phyloP scores from a whole-genome alignment of 1,140 invertebrate species.

The Arion vulgaris region DNA sequence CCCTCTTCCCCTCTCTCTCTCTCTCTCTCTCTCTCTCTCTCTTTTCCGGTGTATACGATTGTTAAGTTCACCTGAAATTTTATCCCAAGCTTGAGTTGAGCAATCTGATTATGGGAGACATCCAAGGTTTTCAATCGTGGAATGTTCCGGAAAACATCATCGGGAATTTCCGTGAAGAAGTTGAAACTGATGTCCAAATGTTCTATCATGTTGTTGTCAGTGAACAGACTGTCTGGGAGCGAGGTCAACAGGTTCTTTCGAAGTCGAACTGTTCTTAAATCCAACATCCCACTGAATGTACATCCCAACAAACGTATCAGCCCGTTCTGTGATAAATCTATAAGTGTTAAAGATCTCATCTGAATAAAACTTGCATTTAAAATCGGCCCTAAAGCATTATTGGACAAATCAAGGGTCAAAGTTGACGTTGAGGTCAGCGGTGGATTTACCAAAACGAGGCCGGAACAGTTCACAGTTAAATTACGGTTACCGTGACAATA shows the following conservation, averaged over 20 bases:
- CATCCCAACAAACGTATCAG: conserved; percentile 48
- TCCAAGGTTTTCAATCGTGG: conserved; percentile 54
- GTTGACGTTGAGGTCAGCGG: conserved; percentile 33
- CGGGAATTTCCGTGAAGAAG: conserved; percentile 50
- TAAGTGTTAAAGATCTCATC: conserved; percentile 48
- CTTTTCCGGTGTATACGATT: too few species aligned
- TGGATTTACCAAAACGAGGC: not conserved
- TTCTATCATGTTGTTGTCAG: conserved; percentile 45
- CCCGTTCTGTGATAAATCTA: conserved; percentile 57
- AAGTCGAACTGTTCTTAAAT: conserved; percentile 53
- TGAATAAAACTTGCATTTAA: conserved; percentile 46
- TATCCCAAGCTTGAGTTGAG: conserved; percentile 47
- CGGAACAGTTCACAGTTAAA: conserved; percentile 32
- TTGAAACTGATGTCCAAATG: conserved; percentile 57
- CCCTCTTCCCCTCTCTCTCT: too few species aligned
- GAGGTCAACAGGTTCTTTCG: conserved; percentile 51
- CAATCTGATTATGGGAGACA: conserved; percentile 57
- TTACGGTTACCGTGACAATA: conserved; percentile 7
- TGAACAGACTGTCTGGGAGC: conserved; percentile 54
- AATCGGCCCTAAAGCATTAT: conserved; percentile 52
- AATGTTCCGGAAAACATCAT: conserved; percentile 44
- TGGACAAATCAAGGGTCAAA: conserved; percentile 43
- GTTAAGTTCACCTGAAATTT: conserved; percentile 34
- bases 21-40: too few species aligned
- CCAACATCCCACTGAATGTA: conserved; percentile 49